Evolutionary conservation across 2,888 invertebrate genomes (phyloP).

Genomic region (Orchesellides sinensis): DNA sequence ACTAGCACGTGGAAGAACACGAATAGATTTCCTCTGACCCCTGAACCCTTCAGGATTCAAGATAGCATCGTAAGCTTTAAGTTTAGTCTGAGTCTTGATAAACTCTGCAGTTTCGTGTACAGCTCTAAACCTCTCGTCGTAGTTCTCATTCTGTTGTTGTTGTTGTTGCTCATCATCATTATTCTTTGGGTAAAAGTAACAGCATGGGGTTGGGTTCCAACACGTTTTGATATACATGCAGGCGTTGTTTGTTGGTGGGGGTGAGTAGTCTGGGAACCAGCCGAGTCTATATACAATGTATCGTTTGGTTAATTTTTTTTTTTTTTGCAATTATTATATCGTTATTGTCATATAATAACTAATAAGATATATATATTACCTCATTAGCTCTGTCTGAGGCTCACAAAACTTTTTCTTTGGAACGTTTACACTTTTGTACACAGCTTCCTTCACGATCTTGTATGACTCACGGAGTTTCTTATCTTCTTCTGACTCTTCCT

Average conservation of each 20-base stretch:
- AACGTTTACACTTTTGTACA: constrained; percentile 10
- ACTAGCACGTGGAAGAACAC: neutral
- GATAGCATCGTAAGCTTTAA: constrained; percentile 31
- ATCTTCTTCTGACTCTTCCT: neutral
- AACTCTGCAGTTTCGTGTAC: constrained; percentile 60
- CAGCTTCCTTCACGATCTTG: constrained; percentile 12
- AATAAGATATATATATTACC: constrained; percentile 35
- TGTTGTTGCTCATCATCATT: too few relatives aligned
- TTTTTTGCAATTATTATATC: neutral
- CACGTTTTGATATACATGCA: constrained; percentile 20
- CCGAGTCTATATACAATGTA: constrained; percentile 63
- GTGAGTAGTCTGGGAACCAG: constrained; percentile 47
- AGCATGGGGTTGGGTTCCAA: constrained; percentile 6
- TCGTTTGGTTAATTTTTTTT: neutral
- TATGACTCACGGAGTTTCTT: neutral
- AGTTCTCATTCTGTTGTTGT: constrained; percentile 28
- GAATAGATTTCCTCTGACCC: neutral
- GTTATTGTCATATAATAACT: too few relatives aligned
- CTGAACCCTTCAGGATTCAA: constrained; percentile 42
- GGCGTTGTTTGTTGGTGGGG: neutral
- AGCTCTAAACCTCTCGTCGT: constrained; percentile 67
- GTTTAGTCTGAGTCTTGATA: constrained; percentile 47
- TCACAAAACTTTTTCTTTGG: constrained; percentile 44
- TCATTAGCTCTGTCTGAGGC: constrained; percentile 55
- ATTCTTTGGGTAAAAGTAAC: constrained; percentile 24